These are phyloP conservation scores for Phoeniculus purpureus DNA, from an alignment of 2,797 vertebrate species.

Conservation along the genomic window DNA sequence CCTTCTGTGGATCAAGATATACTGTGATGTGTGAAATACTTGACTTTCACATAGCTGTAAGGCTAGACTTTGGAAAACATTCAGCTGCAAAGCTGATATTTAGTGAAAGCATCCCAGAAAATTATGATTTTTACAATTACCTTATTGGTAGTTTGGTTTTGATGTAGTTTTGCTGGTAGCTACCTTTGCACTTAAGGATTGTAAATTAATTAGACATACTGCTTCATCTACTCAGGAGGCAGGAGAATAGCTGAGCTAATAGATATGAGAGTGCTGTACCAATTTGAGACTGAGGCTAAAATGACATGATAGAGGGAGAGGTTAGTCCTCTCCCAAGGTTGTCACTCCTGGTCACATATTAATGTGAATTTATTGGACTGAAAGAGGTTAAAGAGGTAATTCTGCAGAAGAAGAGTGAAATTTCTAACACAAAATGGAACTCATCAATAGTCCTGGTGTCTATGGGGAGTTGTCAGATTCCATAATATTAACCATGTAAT, in stretches of 20 bases:
- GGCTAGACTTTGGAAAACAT: neutral
- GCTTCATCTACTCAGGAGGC: constrained; percentile 34
- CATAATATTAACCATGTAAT: constrained; percentile 55
- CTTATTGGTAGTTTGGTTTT: constrained; percentile 46
- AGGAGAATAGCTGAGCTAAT: constrained; percentile 51
- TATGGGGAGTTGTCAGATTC: constrained; percentile 43
- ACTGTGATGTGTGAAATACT: constrained; percentile 22
- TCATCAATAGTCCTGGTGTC: constrained; percentile 44
- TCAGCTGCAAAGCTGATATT: constrained; percentile 5
- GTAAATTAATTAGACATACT: constrained; percentile 61
- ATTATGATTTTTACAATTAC: constrained; percentile 29
- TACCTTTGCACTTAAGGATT: constrained; percentile 61
- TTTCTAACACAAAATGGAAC: constrained; percentile 39
- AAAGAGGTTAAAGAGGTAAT: constrained; percentile 65
- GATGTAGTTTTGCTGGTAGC: constrained; percentile 42
- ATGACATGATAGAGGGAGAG: constrained; percentile 60
- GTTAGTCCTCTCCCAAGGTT: constrained; percentile 33
- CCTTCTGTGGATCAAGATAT: neutral
- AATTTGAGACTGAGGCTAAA: constrained; percentile 55
- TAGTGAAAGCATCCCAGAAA: constrained; percentile 28
- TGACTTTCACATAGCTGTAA: constrained; percentile 16
- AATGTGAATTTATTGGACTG: constrained; percentile 60
- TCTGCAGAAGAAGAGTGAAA: constrained; percentile 31
- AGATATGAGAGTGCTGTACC: constrained; percentile 44
- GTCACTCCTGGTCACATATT: constrained; percentile 58